These are phyloP conservation scores for Oryzaephilus surinamensis DNA, from an alignment of 1,140 invertebrate species.

Conservation along the genomic window DNA sequence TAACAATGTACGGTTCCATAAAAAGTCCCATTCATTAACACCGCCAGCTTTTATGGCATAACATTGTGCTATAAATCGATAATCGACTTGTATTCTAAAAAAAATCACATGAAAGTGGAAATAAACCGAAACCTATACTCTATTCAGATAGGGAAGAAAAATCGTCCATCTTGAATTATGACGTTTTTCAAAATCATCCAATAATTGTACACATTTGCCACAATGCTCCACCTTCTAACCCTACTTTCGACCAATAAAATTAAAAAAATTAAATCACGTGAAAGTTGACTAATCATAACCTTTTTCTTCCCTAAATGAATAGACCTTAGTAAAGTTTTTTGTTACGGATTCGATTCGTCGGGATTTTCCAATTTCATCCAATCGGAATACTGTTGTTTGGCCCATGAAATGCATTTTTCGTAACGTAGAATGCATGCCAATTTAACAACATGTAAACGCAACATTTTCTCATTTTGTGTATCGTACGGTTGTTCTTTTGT, in stretches of 20 bases:
- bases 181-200: too few species aligned
- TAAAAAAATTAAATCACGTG: too few species aligned
- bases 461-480: constrained; percentile 24
- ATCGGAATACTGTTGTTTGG: constrained; percentile 16
- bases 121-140: too few species aligned
- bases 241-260: too few species aligned
- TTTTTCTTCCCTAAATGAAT: too few species aligned
- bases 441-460: constrained; percentile 22
- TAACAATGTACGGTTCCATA: constrained; percentile 25
- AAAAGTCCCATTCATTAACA: constrained; percentile 27
- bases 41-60: constrained; percentile 25
- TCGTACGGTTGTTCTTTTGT: constrained; percentile 19
- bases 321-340: neutral
- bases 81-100: constrained; percentile 25
- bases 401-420: constrained; percentile 25
- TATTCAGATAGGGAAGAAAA: too few species aligned
- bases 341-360: constrained; percentile 26
- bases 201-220: too few species aligned
- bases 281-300: too few species aligned
- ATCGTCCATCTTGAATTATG: too few species aligned
- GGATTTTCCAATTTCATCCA: constrained; percentile 26
- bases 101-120: neutral
- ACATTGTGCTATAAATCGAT: constrained; percentile 25
- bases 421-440: constrained; percentile 25
- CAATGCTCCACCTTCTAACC: too few species aligned